These are phyloP conservation scores for Tuberolachnus salignus DNA, from an alignment of 2,888 invertebrate species.

Conservation along the genomic window DNA sequence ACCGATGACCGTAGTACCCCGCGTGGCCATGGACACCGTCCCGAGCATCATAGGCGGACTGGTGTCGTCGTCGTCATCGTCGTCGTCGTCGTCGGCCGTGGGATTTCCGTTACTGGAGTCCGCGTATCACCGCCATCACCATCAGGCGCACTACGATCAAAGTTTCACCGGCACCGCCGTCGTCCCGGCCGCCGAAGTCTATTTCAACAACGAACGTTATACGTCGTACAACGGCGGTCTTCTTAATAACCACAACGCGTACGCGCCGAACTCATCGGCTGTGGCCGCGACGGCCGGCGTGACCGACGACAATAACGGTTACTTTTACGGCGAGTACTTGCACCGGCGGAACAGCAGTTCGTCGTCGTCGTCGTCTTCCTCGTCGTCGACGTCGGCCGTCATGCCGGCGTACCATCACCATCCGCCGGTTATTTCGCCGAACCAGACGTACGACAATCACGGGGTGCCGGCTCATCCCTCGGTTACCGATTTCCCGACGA, in stretches of 20 bases:
- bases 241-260: not conserved
- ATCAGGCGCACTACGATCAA: not conserved
- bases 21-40: not conserved
- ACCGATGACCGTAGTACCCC: conserved; percentile 5
- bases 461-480: conserved; percentile 45
- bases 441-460: conserved; percentile 17
- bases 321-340: not conserved
- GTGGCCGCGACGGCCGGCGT: not conserved
- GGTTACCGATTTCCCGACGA: not conserved
- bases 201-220: conserved; percentile 24
- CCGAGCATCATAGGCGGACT: not conserved
- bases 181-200: conserved; percentile 6
- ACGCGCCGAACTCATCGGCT: not conserved
- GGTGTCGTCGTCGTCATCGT: conserved; percentile 1
- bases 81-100: not conserved
- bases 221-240: not conserved
- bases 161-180: not conserved
- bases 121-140: not conserved
- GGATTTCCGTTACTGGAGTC: not conserved
- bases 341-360: not conserved
- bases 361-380: not conserved
- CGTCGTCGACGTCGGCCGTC: not conserved
- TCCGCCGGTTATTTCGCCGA: not conserved
- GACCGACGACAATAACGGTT: not conserved
- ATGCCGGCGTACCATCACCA: not conserved